Conservation (phyloP, 1,140 invertebrate species). For the Drosophila erecta region DNA sequence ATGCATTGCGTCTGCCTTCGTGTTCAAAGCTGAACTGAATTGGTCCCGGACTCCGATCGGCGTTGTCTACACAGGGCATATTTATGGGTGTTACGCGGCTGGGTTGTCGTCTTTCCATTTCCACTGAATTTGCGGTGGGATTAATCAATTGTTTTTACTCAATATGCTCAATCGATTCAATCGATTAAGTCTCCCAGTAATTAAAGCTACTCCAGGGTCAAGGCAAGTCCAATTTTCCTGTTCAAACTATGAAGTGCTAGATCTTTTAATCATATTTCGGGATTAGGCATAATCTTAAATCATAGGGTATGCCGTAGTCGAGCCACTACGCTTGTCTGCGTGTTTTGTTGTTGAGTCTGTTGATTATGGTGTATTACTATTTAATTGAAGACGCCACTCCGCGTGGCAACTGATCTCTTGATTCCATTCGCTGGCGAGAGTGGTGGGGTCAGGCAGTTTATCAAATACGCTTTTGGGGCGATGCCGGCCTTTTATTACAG, state of each 20-base stretch:
- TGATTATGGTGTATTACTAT: conserved; percentile 78
- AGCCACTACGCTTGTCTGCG: not conserved
- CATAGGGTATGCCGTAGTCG: conserved; percentile 13
- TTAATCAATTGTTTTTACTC: conserved; percentile 56
- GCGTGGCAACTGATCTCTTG: conserved; percentile 21
- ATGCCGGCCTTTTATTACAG: conserved; percentile 22
- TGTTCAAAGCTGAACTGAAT: conserved; percentile 64
- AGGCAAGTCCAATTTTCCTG: no score
- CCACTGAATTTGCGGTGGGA: conserved; percentile 27
- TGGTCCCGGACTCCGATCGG: conserved; percentile 32
- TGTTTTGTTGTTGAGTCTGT: conserved; percentile 27
- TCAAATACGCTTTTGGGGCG: conserved; percentile 33
- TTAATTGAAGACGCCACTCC: conserved; percentile 64
- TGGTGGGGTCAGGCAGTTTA: conserved; percentile 66
- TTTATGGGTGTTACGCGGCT: conserved; percentile 9
- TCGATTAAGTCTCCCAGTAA: no score
- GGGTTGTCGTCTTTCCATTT: not conserved
- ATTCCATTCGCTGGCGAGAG: conserved; percentile 15
- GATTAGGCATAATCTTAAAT: not conserved
- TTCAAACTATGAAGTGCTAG: no score
- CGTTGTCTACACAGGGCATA: conserved; percentile 13
- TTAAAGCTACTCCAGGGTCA: no score
- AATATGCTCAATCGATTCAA: not conserved
- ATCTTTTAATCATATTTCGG: no score
- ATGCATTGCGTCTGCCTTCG: conserved; percentile 58